Percentiles rank a stretch among this genome's conserved stretches.
Evolutionary conservation across 2,113 vertebrate genomes (phyloP).

Genomic region (Micronisus gabar): DNA sequence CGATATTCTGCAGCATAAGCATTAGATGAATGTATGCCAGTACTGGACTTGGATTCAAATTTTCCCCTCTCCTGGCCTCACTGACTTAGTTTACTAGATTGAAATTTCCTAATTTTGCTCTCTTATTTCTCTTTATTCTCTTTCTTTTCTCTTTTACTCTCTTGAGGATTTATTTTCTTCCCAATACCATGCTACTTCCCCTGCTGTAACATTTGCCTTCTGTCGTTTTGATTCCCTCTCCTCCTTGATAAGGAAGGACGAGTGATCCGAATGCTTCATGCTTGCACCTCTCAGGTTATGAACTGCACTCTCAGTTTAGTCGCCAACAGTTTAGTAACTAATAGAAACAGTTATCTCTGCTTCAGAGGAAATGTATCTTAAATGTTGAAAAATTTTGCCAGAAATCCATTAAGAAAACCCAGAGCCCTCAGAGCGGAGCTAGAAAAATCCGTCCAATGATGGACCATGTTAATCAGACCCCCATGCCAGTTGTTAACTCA

Average conservation of each 20-base stretch:
- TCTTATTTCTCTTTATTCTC: not conserved
- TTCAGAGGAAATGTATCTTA: constrained; percentile 22
- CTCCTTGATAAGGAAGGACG: not conserved
- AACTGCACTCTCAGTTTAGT: not conserved
- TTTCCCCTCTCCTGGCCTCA: not conserved
- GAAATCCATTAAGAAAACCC: not conserved
- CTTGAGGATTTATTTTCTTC: not conserved
- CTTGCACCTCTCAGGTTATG: not conserved
- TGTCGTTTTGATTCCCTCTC: not conserved
- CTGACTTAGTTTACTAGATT: not conserved
- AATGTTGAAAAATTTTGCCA: constrained; percentile 13
- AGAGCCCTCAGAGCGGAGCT: constrained; percentile 17
- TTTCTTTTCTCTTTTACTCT: not conserved
- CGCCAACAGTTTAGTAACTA: not conserved
- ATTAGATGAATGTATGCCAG: not conserved
- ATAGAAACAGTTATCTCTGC: not conserved
- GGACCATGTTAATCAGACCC: constrained; percentile 37
- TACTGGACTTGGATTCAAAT: not conserved
- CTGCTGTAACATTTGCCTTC: not conserved
- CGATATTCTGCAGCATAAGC: not conserved
- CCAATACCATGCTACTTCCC: not conserved
- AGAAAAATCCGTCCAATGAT: constrained; percentile 37
- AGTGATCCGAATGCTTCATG: not conserved
- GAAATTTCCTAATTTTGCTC: not conserved
- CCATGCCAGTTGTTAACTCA: constrained; percentile 43